A percentile compares a stretch with the other conserved stretches of the same genome.
These are phyloP conservation scores for Drosophila nigromelanica DNA, from an alignment of 1,140 invertebrate genomes.

Conservation along the genomic window DNA sequence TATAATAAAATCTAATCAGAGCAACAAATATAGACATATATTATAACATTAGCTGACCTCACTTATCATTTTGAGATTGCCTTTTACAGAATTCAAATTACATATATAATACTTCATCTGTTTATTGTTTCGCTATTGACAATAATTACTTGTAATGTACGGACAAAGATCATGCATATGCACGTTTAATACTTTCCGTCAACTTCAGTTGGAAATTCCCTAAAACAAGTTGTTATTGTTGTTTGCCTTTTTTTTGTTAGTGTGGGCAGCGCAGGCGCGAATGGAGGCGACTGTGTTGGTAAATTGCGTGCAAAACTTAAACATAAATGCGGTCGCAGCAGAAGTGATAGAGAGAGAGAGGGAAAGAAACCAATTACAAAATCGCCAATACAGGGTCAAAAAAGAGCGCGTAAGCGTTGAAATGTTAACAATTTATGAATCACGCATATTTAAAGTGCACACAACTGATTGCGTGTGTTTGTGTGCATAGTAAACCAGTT, in stretches of 20 bases:
- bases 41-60: background rate
- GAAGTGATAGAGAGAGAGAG: slow-evolving; percentile 12
- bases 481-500: slow-evolving; percentile 51
- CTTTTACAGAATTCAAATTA: background rate
- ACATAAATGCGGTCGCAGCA: slow-evolving; percentile 19
- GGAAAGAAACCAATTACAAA: slow-evolving; percentile 67
- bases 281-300: slow-evolving; percentile 25
- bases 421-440: slow-evolving; percentile 65
- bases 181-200: slow-evolving; percentile 35
- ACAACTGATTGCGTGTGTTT: background rate
- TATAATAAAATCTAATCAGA: background rate
- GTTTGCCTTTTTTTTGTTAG: background rate
- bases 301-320: slow-evolving; percentile 13
- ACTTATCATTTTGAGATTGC: background rate
- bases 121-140: slow-evolving; percentile 10
- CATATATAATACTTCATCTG: background rate
- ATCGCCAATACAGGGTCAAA: slow-evolving; percentile 72
- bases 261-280: slow-evolving; percentile 40
- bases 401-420: slow-evolving; percentile 51
- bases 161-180: slow-evolving; percentile 11
- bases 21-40: background rate
- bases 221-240: slow-evolving; percentile 38
- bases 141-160: slow-evolving; percentile 10
- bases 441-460: slow-evolving; percentile 50
- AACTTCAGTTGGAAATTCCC: slow-evolving; percentile 44